Evolutionary conservation across 2,888 invertebrate species (phyloP).

Genomic region (Heliconius erato): DNA sequence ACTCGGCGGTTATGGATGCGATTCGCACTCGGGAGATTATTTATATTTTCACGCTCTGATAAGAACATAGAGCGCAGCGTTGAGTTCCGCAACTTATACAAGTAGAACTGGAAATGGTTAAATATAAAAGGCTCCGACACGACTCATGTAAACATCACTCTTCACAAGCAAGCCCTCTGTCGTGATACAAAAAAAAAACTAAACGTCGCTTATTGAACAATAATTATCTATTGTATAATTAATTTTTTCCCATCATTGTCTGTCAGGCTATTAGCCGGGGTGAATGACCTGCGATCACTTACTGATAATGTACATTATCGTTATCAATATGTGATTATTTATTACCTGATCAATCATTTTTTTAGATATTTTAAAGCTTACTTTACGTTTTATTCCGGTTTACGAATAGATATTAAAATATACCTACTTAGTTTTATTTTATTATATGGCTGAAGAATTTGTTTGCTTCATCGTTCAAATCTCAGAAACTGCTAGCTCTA

Average conservation of each 20-base stretch:
- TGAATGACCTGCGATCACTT: constrained; percentile 45
- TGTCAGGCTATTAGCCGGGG: constrained; percentile 46
- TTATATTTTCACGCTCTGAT: not conserved
- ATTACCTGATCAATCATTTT: too few relatives aligned
- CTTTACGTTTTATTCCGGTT: not conserved
- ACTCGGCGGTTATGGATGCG: not conserved
- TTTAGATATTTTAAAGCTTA: not conserved
- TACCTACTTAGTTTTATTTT: too few relatives aligned
- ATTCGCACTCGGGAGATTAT: not conserved
- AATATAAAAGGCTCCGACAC: not conserved
- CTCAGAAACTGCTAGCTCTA: not conserved
- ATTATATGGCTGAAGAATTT: too few relatives aligned
- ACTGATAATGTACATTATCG: constrained; percentile 23
- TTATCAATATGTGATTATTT: constrained; percentile 3
- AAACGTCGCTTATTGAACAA: constrained; percentile 33
- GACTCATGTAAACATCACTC: not conserved
- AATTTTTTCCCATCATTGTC: constrained; percentile 62
- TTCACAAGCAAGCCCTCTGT: not conserved
- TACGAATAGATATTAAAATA: too few relatives aligned
- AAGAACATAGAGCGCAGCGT: not conserved
- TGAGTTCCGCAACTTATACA: not conserved
- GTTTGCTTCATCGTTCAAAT: not conserved
- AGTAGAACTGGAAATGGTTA: not conserved
- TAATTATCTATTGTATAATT: constrained; percentile 39
- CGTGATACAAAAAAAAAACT: constrained; percentile 22